These are phyloP conservation scores for Trematomus loennbergii DNA, from an alignment of 2,113 vertebrate species.

Conservation along the genomic window DNA sequence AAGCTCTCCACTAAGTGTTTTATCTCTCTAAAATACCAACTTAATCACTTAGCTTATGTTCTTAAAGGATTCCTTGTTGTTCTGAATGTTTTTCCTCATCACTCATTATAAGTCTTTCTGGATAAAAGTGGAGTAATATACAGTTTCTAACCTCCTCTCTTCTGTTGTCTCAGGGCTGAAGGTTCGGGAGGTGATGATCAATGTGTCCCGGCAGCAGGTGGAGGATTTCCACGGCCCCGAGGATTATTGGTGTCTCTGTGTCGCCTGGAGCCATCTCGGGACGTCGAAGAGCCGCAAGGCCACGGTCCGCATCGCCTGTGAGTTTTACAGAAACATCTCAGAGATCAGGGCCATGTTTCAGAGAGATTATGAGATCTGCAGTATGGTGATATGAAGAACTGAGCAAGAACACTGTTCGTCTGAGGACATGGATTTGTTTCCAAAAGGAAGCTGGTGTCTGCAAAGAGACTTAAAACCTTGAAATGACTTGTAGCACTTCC, in stretches of 20 bases:
- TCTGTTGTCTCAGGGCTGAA: conserved; percentile 87
- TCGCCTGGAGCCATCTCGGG: conserved; percentile 96
- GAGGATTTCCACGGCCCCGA: conserved; percentile 96
- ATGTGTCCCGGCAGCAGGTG: conserved; percentile 95
- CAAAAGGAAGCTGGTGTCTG: too few species aligned
- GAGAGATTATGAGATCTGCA: not conserved
- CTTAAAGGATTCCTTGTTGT: too few species aligned
- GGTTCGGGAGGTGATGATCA: conserved; percentile 94
- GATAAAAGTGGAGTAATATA: too few species aligned
- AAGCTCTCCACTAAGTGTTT: too few species aligned
- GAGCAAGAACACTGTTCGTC: not conserved
- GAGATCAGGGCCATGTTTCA: not conserved
- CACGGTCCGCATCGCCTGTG: conserved; percentile 95
- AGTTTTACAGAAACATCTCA: conserved; percentile 72
- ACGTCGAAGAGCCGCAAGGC: conserved; percentile 97
- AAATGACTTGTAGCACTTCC: too few species aligned
- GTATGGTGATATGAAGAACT: not conserved
- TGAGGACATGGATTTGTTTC: too few species aligned
- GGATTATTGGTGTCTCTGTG: conserved; percentile 98
- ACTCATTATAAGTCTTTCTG: too few species aligned
- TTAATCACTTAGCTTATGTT: too few species aligned
- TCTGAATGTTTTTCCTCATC: too few species aligned
- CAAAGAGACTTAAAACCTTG: too few species aligned
- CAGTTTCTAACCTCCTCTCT: conserved; percentile 5
- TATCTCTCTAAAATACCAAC: too few species aligned